These are phyloP conservation scores for Drosophila borborema DNA, from an alignment of 2,888 invertebrate species.

Conservation along the genomic window DNA sequence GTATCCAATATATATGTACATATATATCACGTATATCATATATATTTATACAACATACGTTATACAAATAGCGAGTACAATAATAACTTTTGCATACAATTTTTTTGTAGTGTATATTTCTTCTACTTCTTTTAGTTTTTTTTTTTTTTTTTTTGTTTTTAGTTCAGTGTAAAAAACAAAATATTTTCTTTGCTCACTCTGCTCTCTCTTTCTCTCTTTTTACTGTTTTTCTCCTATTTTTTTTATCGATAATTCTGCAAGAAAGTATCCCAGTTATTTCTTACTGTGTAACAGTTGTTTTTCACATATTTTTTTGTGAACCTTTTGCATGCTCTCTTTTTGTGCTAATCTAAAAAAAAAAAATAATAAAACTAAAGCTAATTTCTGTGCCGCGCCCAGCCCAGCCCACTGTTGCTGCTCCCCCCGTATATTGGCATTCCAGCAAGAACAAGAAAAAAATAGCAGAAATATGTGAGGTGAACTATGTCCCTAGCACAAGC, in stretches of 20 bases:
- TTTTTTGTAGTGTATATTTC: constrained; percentile 68
- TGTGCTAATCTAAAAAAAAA: constrained; percentile 48
- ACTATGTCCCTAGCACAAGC: not conserved
- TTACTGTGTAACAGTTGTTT: constrained; percentile 13
- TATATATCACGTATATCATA: constrained; percentile 38
- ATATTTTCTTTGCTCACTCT: constrained; percentile 17
- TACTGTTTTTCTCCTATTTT: not conserved
- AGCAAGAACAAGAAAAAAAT: not conserved
- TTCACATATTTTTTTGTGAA: constrained; percentile 16
- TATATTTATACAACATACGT: constrained; percentile 40
- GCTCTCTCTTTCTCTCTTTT: not conserved
- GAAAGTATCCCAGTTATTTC: constrained; percentile 18
- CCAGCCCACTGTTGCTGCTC: not conserved
- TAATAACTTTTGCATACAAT: constrained; percentile 70
- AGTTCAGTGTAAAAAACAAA: constrained; percentile 40
- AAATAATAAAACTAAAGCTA: constrained; percentile 42
- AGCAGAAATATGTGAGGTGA: constrained; percentile 5
- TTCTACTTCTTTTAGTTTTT: not conserved
- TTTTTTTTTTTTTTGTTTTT: constrained; percentile 16
- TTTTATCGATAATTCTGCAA: not conserved
- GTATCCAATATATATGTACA: constrained; percentile 40
- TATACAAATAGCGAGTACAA: constrained; percentile 51
- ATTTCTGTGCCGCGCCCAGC: constrained; percentile 8
- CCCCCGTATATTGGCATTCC: constrained; percentile 35
- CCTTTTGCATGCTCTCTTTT: constrained; percentile 65